Percentiles rank a stretch among this genome's conserved stretches.
phyloP scores from a whole-genome alignment of 2,888 invertebrate genomes.

The Hemithea aestivaria region DNA sequence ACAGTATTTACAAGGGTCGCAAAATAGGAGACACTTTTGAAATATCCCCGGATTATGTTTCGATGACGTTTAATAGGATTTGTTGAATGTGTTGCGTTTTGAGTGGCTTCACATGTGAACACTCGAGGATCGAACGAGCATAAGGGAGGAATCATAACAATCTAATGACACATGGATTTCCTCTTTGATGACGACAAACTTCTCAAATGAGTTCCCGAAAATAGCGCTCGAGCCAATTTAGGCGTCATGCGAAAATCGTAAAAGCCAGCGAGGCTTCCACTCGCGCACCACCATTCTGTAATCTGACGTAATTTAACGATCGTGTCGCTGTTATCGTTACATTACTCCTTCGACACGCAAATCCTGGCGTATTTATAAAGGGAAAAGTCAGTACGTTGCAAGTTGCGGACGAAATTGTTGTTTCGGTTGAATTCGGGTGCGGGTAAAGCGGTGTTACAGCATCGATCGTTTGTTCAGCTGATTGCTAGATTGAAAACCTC shows the following conservation, averaged over 20 bases:
- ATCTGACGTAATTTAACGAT: constrained; percentile 63
- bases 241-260: constrained; percentile 67
- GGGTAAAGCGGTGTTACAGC: constrained; percentile 57
- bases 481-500: constrained; percentile 63
- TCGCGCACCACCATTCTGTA: constrained; percentile 49
- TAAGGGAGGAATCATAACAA: constrained; percentile 24
- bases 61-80: constrained; percentile 18
- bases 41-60: constrained; percentile 38
- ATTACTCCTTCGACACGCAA: constrained; percentile 63
- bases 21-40: constrained; percentile 52
- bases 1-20: constrained; percentile 62
- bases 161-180: constrained; percentile 49
- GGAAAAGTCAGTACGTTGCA: constrained; percentile 56
- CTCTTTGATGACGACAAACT: constrained; percentile 63
- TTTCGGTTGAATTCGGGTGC: constrained; percentile 42
- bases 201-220: constrained; percentile 61
- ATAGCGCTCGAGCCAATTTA: constrained; percentile 57
- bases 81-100: constrained; percentile 20
- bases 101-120: constrained; percentile 17
- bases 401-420: constrained; percentile 50
- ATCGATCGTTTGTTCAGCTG: constrained; percentile 67
- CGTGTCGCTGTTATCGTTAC: constrained; percentile 60
- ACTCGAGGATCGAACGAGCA: constrained; percentile 10
- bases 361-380: constrained; percentile 51
- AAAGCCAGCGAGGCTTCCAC: constrained; percentile 47